phyloP scores from a whole-genome alignment of 2,888 invertebrate species.

The Arrhopalites spinosus region DNA sequence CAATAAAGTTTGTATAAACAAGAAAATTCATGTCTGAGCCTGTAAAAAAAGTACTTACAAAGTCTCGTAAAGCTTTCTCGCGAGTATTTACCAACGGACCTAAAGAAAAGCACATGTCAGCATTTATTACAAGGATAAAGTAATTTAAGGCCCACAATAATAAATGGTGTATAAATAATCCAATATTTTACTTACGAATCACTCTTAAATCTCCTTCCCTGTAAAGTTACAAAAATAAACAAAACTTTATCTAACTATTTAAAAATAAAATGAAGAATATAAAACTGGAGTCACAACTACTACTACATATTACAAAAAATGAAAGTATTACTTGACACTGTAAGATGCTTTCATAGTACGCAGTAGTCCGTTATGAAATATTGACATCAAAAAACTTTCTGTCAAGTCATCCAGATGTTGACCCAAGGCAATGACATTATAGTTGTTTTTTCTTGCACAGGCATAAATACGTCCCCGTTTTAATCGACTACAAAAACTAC shows the following conservation, averaged over 20 bases:
- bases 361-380: conserved; percentile 79
- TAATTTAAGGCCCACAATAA: too few species aligned
- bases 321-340: conserved; percentile 66
- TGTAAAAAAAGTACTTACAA: too few species aligned
- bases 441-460: conserved; percentile 75
- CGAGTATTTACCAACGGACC: conserved; percentile 86
- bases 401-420: conserved; percentile 85
- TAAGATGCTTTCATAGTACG: conserved; percentile 79
- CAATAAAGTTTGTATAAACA: too few species aligned
- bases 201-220: conserved; percentile 81
- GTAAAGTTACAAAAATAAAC: conserved; percentile 44
- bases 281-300: background rate
- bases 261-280: background rate
- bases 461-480: conserved; percentile 76
- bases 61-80: conserved; percentile 72
- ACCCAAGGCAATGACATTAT: conserved; percentile 85
- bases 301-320: background rate
- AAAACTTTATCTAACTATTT: too few species aligned
- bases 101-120: too few species aligned
- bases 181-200: too few species aligned
- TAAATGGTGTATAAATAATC: too few species aligned
- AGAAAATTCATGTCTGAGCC: too few species aligned
- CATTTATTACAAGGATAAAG: too few species aligned
- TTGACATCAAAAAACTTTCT: conserved; percentile 78
- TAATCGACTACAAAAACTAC: conserved; percentile 75